phyloP scores from a whole-genome alignment of 1,140 invertebrate genomes.

The Achatina immaculata region DNA sequence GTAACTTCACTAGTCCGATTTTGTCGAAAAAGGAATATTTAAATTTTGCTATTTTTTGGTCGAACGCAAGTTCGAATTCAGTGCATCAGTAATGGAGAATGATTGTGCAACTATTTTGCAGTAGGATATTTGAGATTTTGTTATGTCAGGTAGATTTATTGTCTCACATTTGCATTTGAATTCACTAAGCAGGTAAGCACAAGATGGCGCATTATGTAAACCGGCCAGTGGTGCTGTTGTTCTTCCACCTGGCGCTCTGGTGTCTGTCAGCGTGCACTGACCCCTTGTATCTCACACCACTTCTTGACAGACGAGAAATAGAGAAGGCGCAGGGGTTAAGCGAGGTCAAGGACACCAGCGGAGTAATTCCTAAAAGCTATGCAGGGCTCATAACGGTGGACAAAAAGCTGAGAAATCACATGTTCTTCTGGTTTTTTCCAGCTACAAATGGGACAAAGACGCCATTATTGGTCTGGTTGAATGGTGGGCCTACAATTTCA shows the following conservation, averaged over 20 bases:
- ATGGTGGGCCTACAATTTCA: slow-evolving; percentile 82
- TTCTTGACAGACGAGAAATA: neutral
- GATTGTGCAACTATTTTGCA: too few species aligned
- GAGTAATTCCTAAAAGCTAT: slow-evolving; percentile 55
- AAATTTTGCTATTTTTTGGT: too few species aligned
- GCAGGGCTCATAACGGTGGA: slow-evolving; percentile 82
- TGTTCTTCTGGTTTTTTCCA: slow-evolving; percentile 91
- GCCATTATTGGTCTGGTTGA: slow-evolving; percentile 85
- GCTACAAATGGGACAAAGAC: slow-evolving; percentile 78
- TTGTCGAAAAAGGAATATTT: too few species aligned
- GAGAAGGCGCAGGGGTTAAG: neutral
- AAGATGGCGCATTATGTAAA: too few species aligned
- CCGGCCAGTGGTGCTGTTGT: too few species aligned
- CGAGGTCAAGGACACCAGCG: neutral
- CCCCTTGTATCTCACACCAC: slow-evolving; percentile 5
- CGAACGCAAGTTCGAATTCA: too few species aligned
- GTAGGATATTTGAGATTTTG: too few species aligned
- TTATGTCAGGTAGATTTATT: too few species aligned
- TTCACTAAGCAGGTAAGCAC: too few species aligned
- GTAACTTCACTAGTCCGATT: too few species aligned
- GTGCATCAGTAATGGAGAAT: too few species aligned
- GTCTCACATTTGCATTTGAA: too few species aligned
- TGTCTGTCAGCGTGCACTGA: neutral
- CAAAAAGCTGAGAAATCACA: slow-evolving; percentile 80
- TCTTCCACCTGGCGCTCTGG: neutral